Evolutionary conservation across 2,797 vertebrate species (phyloP), one percentile per base, ranked within the genome.

Genomic region (Acestrorhynchus altus): DNA sequence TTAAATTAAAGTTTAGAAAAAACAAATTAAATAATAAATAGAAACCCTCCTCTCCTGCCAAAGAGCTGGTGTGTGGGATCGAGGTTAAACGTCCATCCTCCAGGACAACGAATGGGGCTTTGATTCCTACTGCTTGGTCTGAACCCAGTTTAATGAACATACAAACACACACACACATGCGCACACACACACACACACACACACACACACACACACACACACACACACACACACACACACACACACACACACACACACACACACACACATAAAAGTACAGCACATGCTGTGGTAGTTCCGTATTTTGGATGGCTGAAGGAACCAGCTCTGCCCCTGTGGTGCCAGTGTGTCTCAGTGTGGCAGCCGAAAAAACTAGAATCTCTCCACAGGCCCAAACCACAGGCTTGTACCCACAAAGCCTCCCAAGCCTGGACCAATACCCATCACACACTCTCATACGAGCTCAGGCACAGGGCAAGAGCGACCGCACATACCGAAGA

Each of bases 341-440:
- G 93, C 93, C 93, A 93, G 90, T 91, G 90, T 93, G 93, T 94
- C 93, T 94, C 90, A 92, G 86, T 87, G 90, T 93, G 92, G 92
- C 91, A 93, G 92, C 85, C 71, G 86, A 90, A 88, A 35, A 89
- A 91, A 89, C 91, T 92, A 87, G 89, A 89, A 90, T 42, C 61
- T 63, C 90, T 86, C 77, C 90, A 84, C 71, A 88, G 86, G 90
- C 86, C 84, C 76, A 92, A 90, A 92, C 92, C 93, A 91, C 92
- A 93, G 86, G 86, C 91, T 91, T 88, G 86, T 93, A 93, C 92
- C 92, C 93, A 92, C 92, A 94, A 92, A 88, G 72, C 91, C 90
- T 92, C 80, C 86, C 82, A 91, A 83, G 81, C 87, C 87, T 90
- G 88, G 88, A 92, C 89, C 89, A 88, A 89, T 89, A 92, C 89